Conservation (phyloP, 2,113 vertebrate species). For the Bubo scandiacus region DNA sequence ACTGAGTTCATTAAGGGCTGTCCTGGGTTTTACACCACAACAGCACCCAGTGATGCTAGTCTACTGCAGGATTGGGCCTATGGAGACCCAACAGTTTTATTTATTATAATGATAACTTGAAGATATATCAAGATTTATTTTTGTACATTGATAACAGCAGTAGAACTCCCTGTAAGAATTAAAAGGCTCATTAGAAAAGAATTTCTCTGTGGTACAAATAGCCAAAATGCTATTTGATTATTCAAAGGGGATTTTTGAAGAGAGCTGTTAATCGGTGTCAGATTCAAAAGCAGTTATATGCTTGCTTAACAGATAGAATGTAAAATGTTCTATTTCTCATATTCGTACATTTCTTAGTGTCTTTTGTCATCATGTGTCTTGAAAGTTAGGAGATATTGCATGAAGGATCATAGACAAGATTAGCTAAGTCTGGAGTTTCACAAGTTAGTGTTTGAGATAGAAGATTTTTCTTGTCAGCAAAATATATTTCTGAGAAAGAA, state of each 20-base stretch:
- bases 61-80: not conserved
- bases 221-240: constrained; percentile 14
- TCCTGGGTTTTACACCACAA: not conserved
- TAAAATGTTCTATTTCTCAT: constrained; percentile 15
- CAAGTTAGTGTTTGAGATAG: not conserved
- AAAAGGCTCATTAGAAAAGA: not conserved
- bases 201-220: constrained; percentile 11
- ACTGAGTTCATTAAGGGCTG: not conserved
- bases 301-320: not conserved
- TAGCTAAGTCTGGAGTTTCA: not conserved
- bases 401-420: not conserved
- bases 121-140: not conserved
- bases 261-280: not conserved
- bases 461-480: not conserved
- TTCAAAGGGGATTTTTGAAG: constrained; percentile 44
- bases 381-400: not conserved
- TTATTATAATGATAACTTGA: not conserved
- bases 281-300: constrained; percentile 6
- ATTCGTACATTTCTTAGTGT: not conserved
- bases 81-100: not conserved
- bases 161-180: constrained; percentile 4
- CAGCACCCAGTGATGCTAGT: not conserved
- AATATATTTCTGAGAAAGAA: not conserved
- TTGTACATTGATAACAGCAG: not conserved
- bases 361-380: not conserved